Conservation (phyloP, 2,113 vertebrate species). For the Patagioenas fasciata region DNA sequence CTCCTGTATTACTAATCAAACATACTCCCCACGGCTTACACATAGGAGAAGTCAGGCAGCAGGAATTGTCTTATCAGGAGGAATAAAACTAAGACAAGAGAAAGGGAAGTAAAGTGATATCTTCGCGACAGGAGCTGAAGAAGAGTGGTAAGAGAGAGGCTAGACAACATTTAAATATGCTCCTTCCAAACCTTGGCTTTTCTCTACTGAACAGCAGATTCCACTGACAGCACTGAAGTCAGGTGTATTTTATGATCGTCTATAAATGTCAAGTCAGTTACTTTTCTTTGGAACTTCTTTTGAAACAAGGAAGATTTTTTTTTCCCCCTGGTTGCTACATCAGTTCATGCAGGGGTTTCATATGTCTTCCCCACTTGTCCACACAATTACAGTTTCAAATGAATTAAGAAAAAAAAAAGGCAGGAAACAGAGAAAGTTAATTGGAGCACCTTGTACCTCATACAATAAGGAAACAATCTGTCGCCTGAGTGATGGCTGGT, state of each 20-base stretch:
- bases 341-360: not conserved
- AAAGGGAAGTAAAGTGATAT: not conserved
- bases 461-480: not conserved
- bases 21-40: not conserved
- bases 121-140: not conserved
- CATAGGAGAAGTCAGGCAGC: not conserved
- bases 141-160: not conserved
- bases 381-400: not conserved
- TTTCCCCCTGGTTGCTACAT: not conserved
- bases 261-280: not conserved
- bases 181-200: not conserved
- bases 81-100: not conserved
- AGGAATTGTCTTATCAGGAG: not conserved
- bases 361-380: not conserved
- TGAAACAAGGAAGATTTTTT: not conserved
- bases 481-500: not conserved
- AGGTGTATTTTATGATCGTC: not conserved
- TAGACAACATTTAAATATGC: not conserved
- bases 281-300: not conserved
- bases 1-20: not conserved
- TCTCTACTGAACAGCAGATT: not conserved
- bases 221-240: not conserved
- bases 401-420: not conserved
- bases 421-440: not conserved
- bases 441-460: not conserved